Conservation (phyloP, 2,888 invertebrate species). For the Xanthorhoe designata region DNA sequence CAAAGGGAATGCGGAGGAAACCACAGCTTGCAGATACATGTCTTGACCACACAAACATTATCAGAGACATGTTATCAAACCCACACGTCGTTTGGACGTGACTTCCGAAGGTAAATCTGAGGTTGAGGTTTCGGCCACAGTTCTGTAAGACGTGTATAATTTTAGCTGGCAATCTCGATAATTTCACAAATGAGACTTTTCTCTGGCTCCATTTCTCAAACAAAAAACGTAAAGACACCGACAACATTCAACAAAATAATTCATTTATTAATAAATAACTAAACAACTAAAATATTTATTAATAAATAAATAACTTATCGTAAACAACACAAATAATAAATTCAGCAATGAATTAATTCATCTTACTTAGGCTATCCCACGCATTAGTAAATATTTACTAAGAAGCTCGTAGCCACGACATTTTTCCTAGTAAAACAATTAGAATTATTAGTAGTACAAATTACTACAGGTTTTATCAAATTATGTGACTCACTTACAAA, state of each 20-base stretch:
- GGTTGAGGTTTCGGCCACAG: slow-evolving; percentile 42
- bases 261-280: neutral
- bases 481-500: slow-evolving; percentile 62
- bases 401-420: slow-evolving; percentile 58
- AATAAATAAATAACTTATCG: neutral
- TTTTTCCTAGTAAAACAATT: slow-evolving; percentile 72
- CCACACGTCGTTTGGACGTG: slow-evolving; percentile 63
- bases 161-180: slow-evolving; percentile 6
- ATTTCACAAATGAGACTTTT: slow-evolving; percentile 1
- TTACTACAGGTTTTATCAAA: slow-evolving; percentile 32
- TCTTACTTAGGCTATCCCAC: slow-evolving; percentile 4
- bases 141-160: slow-evolving; percentile 19
- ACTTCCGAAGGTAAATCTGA: slow-evolving; percentile 62
- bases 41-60: slow-evolving; percentile 64
- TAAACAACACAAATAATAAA: neutral
- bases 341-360: neutral
- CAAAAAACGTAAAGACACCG: neutral
- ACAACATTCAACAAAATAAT: neutral
- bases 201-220: neutral
- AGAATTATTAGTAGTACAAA: slow-evolving; percentile 49
- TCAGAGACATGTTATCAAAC: slow-evolving; percentile 56
- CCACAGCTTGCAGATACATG: slow-evolving; percentile 54
- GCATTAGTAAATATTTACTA: slow-evolving; percentile 47
- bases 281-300: too few species aligned
- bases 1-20: slow-evolving; percentile 60